Evolutionary conservation across 2,888 invertebrate genomes (phyloP), one percentile per base, ranked within the genome.

Genomic region (Amblyjoppa proteus): DNA sequence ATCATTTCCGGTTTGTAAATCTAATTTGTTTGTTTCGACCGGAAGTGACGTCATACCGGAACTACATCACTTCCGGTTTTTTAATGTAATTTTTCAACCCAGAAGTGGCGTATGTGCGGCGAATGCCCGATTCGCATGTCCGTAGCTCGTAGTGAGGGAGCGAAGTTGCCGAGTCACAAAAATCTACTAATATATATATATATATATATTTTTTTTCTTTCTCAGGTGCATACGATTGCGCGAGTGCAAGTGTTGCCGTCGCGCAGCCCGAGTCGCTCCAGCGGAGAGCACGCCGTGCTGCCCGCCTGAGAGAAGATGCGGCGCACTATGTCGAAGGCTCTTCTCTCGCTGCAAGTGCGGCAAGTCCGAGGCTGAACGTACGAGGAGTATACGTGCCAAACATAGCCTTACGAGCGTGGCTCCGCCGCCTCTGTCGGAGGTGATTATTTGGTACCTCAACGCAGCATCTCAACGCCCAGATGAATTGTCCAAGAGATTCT

Each of bases 391-490:
- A 88, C 92, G 92, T 90, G 92, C 94, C 90, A 94, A 94, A 90
- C 94, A 93, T 90, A 94, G 94, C 89, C 90, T 94, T 87, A 94
- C 93, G 76, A 94, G 94, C 85, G 92, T 94, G 75, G 92, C 90
- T 31, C 91, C 93, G 31, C 93, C 93, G n/a, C 94, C 93, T n/a
- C 81, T 93, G n/a, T 92, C 93, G 4, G 93, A 94, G 92, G 94
- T 93, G 89, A 85, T 28, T 49, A 58, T 53, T 34, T 34, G 28
- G 38, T 38, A 38, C 13, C 41, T 34, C 20, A 5, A 51, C 34
- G n/a, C 34, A 4, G 13, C 13, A 20, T 20, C 20, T 51, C 53
- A 51, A 77, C n/a, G 34, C 25, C n/a, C 16, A 13, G 13, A 2
- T 0, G 45, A 45, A 13, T 3, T 3, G 3, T 45, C 13, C n/a